A percentile compares a stretch with the other conserved stretches of the same genome.
These are phyloP conservation scores for Lycia hirtaria DNA, from an alignment of 2,888 invertebrate species.

Conservation along the genomic window DNA sequence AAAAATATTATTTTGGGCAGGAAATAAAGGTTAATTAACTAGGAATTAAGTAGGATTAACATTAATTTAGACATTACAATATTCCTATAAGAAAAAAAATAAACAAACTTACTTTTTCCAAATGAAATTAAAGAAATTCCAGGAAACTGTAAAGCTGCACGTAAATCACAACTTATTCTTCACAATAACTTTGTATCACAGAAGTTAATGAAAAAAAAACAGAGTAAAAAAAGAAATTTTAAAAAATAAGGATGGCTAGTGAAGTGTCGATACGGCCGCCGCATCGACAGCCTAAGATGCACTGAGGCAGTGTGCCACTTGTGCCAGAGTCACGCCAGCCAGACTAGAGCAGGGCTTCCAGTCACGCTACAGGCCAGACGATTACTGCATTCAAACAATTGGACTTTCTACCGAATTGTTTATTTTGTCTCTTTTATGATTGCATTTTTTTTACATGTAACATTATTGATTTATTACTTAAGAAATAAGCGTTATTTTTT, in stretches of 20 bases:
- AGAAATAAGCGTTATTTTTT: conserved; percentile 1
- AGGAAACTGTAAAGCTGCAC: conserved; percentile 1
- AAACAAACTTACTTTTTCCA: conserved; percentile 12
- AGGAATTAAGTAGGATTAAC: too few species aligned
- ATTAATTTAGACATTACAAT: too few species aligned
- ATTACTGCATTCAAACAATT: conserved; percentile 28
- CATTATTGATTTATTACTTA: conserved; percentile 17
- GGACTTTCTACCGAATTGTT: conserved; percentile 27
- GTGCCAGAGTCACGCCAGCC: conserved; percentile 17
- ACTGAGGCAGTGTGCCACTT: conserved; percentile 22
- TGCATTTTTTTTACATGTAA: conserved; percentile 13
- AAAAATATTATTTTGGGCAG: too few species aligned
- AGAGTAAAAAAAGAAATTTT: background rate
- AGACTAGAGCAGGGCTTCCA: conserved; percentile 11
- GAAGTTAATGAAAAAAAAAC: background rate
- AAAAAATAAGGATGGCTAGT: conserved; percentile 15
- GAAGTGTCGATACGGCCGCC: conserved; percentile 20
- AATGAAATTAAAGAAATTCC: conserved; percentile 10
- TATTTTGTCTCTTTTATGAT: conserved; percentile 24
- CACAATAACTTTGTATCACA: conserved; percentile 3
- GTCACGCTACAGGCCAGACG: conserved; percentile 19
- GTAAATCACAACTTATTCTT: conserved; percentile 1
- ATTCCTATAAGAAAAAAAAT: background rate
- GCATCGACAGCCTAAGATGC: conserved; percentile 6
- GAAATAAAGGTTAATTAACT: too few species aligned